Evolutionary conservation across 2,888 invertebrate genomes (phyloP), one percentile per base, ranked within the genome.

Genomic region (Gastrophysa polygoni): DNA sequence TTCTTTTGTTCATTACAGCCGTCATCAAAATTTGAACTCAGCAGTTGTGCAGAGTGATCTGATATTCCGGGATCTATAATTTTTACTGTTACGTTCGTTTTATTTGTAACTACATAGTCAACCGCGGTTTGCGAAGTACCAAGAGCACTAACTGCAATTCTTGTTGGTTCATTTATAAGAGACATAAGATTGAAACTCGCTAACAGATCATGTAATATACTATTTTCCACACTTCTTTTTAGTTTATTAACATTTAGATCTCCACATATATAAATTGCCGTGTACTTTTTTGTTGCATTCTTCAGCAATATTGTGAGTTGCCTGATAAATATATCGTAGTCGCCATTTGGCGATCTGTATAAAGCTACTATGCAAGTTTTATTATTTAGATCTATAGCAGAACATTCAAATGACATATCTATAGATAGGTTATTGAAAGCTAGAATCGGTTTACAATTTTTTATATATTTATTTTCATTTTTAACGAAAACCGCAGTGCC

Each of bases 151-250:
- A n/a, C n/a, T n/a, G n/a, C n/a, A n/a, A n/a, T 43, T 43, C 43
- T 7, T 43, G 43, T 43, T 43, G 43, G 43, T 11, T 43, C 43
- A 43, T 43, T 43, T 11, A 43, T 43, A 43, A 43, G 43, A 43
- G n/a, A 43, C 28, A 43, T n/a, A n/a, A 11, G 43, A 43, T 43
- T 43, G n/a, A 43, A 43, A 43, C n/a, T 43, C n/a, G n/a, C 43
- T 5, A 5, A 43, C 43, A 43, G 43, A 16, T 43, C 43, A 16
- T 43, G 43, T 43, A 11, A 43, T 43, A 43, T 43, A 11, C 43
- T 43, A 43, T 43, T 11, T 5, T 43, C n/a, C n/a, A n/a, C n/a
- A 43, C 43, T 43, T 43, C 43, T 43, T 43, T 43, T 43, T 11
- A 43, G 11, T 43, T 43, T 43, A 43, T 43, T 11, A 14, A 14